phyloP scores from a whole-genome alignment of 2,797 vertebrate genomes.

The Myotis myotis region DNA sequence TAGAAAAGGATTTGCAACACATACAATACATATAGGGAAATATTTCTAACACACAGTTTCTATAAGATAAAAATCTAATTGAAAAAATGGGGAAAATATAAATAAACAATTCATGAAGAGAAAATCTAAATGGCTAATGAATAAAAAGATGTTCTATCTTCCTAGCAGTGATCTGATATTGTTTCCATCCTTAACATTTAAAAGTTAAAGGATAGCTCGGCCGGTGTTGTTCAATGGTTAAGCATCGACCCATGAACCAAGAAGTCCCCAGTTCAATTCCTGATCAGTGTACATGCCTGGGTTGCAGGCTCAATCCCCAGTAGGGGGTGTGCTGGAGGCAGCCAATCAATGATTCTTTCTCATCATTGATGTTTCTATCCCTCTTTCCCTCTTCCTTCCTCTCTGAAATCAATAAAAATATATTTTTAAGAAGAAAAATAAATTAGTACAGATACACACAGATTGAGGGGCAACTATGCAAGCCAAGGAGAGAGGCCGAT shows the following conservation, averaged over 20 bases:
- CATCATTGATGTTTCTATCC: no score
- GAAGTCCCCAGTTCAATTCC: not conserved
- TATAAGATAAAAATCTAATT: not conserved
- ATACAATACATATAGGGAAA: not conserved
- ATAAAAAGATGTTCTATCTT: not conserved
- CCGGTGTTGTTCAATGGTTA: not conserved
- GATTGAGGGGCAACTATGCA: not conserved
- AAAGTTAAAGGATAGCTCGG: not conserved
- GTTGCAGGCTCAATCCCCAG: not conserved
- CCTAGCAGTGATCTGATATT: not conserved
- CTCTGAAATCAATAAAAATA: no score
- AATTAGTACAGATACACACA: not conserved
- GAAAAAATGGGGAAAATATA: not conserved
- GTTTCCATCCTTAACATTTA: not conserved
- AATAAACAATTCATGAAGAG: not conserved
- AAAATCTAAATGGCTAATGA: not conserved
- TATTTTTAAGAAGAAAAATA: not conserved
- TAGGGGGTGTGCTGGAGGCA: no score
- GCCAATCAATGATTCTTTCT: no score
- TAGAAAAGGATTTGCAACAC: not conserved
- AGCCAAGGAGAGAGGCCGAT: not conserved
- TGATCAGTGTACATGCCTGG: not conserved
- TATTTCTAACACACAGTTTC: not conserved
- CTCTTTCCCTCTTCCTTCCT: no score
- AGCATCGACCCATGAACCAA: not conserved